Percentiles rank a stretch among this genome's conserved stretches.
Evolutionary conservation across 1,140 invertebrate genomes (phyloP).

Genomic region (Aleiodes sp.): DNA sequence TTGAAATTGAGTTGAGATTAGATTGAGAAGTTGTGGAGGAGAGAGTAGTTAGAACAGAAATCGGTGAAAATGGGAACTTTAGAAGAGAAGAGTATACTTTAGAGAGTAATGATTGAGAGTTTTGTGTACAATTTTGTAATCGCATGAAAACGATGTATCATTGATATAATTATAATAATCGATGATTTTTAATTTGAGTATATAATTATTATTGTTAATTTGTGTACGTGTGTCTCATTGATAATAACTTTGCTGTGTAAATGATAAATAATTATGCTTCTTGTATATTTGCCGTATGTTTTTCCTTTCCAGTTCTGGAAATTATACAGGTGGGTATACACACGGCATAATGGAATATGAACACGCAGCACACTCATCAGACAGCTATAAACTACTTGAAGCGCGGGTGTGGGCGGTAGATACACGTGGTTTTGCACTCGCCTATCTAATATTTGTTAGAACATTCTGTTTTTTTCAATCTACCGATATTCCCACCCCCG

Average conservation of each 20-base stretch:
- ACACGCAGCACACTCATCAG: slow-evolving; percentile 57
- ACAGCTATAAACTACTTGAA: slow-evolving; percentile 56
- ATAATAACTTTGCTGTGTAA: neutral
- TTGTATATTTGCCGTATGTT: neutral
- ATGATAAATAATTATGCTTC: neutral
- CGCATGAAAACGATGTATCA: too few species aligned
- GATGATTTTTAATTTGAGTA: too few species aligned
- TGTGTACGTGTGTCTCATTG: neutral
- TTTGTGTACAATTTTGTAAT: neutral
- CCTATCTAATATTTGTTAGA: slow-evolving; percentile 23
- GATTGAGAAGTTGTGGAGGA: neutral
- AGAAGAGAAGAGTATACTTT: neutral
- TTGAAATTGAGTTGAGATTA: neutral
- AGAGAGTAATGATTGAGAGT: neutral
- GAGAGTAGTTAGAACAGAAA: neutral
- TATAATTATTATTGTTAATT: too few species aligned
- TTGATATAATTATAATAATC: too few species aligned
- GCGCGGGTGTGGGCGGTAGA: slow-evolving; percentile 50
- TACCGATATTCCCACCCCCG: slow-evolving; percentile 51
- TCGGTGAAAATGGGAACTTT: neutral
- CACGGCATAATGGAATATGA: slow-evolving; percentile 25
- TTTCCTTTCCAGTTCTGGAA: neutral
- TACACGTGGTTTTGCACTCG: slow-evolving; percentile 14
- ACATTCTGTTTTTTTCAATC: slow-evolving; percentile 22
- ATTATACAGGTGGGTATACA: neutral